Evolutionary conservation across 2,113 vertebrate species (phyloP).

Genomic region (Amazona vittata): DNA sequence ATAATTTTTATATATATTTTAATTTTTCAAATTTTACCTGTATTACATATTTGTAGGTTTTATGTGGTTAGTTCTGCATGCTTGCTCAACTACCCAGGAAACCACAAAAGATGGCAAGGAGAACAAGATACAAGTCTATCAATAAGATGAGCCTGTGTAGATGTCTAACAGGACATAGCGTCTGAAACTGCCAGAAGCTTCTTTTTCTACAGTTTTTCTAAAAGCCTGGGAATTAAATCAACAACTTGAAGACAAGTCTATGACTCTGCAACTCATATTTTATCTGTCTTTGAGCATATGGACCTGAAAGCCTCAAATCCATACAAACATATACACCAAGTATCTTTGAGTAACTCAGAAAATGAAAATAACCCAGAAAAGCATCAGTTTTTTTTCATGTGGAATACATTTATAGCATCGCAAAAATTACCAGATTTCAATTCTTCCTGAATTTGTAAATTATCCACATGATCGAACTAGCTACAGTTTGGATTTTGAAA

Average conservation of each 20-base stretch:
- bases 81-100: not conserved
- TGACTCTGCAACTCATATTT: not conserved
- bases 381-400: not conserved
- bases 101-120: not conserved
- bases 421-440: not conserved
- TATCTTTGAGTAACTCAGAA: not conserved
- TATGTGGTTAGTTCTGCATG: rapidly evolving
- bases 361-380: not conserved
- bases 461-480: not conserved
- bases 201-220: not conserved
- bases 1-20: not conserved
- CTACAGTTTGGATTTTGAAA: not conserved
- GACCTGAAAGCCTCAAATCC: not conserved
- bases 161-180: not conserved
- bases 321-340: not conserved
- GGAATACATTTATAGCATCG: not conserved
- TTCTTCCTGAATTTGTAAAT: not conserved
- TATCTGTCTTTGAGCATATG: not conserved
- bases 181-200: not conserved
- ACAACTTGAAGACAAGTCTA: not conserved
- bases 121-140: not conserved
- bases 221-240: not conserved
- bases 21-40: not conserved
- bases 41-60: not conserved
- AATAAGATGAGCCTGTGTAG: not conserved